Conservation (phyloP, 2,888 invertebrate species). For the Coecobrya sp. region DNA sequence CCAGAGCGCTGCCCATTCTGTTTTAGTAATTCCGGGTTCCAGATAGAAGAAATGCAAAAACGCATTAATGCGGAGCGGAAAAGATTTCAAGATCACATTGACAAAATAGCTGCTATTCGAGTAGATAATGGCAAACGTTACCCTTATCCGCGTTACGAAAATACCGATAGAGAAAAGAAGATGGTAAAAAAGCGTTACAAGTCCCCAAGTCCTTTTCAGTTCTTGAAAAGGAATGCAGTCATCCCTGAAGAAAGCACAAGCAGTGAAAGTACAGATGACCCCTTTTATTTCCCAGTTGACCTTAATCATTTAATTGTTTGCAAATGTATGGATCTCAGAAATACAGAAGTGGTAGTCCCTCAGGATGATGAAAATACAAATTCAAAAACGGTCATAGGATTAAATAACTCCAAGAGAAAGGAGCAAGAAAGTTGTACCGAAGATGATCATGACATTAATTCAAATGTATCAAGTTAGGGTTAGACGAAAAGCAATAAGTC, state of each 20-base stretch:
- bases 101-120: neutral
- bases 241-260: neutral
- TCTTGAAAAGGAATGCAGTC: neutral
- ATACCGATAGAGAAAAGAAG: neutral
- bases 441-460: too few relatives aligned
- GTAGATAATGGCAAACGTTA: neutral
- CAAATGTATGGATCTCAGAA: neutral
- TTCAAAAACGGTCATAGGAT: neutral
- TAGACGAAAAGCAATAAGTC: too few relatives aligned
- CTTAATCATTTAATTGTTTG: conserved; percentile 31
- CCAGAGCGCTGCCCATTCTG: conserved; percentile 41
- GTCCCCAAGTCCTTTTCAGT: neutral
- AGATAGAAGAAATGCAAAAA: neutral
- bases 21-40: neutral
- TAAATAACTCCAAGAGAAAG: too few relatives aligned
- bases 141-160: conserved; percentile 23
- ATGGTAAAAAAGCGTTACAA: neutral
- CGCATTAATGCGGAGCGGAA: neutral
- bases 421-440: too few relatives aligned
- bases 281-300: conserved; percentile 13
- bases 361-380: conserved; percentile 9
- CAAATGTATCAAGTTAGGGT: too few relatives aligned
- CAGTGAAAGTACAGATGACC: neutral
- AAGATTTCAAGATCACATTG: conserved; percentile 1
- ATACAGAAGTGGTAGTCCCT: neutral